Conservation (phyloP, 2,113 vertebrate genomes). For the Muntiacus muntjak region DNA sequence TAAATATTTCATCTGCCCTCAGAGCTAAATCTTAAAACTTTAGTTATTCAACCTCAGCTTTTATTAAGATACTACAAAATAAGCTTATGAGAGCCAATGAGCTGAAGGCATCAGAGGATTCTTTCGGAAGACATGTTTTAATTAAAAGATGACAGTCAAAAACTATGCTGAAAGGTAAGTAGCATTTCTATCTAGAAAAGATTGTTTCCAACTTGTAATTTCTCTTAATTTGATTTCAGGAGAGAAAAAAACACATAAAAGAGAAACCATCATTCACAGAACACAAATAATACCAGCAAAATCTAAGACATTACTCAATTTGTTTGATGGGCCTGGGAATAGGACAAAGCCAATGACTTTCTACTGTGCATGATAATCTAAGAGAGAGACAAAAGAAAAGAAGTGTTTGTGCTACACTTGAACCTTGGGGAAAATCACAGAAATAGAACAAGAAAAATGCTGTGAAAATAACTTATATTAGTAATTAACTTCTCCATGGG, state of each 20-base stretch:
- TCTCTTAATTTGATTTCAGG: conserved; percentile 1
- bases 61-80: conserved; percentile 24
- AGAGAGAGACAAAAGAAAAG: neutral
- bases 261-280: neutral
- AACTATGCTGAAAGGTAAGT: conserved; percentile 11
- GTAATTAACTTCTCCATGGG: neutral
- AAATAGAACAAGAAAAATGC: neutral
- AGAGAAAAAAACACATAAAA: neutral
- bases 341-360: neutral
- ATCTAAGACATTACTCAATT: neutral
- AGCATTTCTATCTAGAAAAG: neutral
- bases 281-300: neutral
- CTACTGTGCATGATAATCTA: neutral
- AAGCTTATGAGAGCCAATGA: neutral
- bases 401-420: neutral
- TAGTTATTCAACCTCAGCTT: conserved; percentile 21
- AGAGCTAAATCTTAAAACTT: conserved; percentile 25
- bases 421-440: neutral
- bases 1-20: conserved; percentile 11
- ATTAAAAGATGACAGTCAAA: conserved; percentile 27
- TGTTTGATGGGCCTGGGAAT: neutral
- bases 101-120: neutral
- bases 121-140: neutral
- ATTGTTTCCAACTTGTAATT: neutral
- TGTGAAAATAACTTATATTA: conserved; percentile 12